Evolutionary conservation across 2,797 vertebrate species (phyloP), one percentile per base, ranked within the genome.

Genomic region (Chelidonichthys spinosus): DNA sequence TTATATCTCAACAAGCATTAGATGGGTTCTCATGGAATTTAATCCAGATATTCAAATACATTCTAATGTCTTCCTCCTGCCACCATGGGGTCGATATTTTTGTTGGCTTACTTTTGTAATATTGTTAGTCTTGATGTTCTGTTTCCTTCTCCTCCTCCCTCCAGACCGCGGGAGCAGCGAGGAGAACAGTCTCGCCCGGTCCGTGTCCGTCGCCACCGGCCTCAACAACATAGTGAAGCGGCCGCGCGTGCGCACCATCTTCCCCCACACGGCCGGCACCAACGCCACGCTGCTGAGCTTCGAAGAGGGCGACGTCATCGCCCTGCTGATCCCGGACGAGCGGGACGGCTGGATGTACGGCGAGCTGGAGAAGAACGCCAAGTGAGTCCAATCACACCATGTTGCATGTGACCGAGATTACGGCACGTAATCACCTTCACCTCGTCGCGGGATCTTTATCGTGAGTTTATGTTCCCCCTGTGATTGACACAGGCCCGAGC

Each of bases 301-400:
- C 43, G 93, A 96, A 0, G 96, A 99, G 87, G 97, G 97, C 3
- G 98, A 99, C 8, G 15, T 95, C 86, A 96, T 99, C 89, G 89
- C 93, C 0, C 94, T 99, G 71, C 96, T 99, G 54, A 92, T 99
- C 61, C 94, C 97, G 0, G 97, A 99, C 13, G 98, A 99, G 85
- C 97, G 93, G 62, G 98, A 99, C 0, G 98, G 98, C 11, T 99
- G 98, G 98, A 95, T 99, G 49, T 99, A 99, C 0, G 98, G 98
- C 2, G 97, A 99, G 79, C 93, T 98, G 4, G 96, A 98, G 62
- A 79, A 92, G 75, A 96, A 89, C 43, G 95, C 92, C 92, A 94
- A 89, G 98, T 99, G 90, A 96, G 97, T 94, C 0, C 0, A 46
- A 1, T 15, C 42, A 6, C 60, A 60, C 11, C 25, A 0, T 36